Base-by-base conservation (phyloP, 1,140 invertebrate genomes). In the Meloidogyne hapla region DNA sequence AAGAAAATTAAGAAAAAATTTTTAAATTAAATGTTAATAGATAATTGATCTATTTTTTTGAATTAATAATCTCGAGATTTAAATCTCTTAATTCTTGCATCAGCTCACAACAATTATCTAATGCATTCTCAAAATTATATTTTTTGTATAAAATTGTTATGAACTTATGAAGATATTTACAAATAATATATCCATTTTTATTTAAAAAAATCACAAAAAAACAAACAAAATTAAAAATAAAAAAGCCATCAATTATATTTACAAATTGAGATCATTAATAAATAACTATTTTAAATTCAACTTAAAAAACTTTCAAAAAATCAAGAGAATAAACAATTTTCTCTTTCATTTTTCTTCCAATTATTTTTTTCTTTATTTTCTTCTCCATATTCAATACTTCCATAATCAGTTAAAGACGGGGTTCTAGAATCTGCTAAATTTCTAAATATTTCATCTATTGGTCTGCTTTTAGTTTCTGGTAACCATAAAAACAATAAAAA, bases 371-470 rank as follows among this genome's bases (percentile, higher is more conserved):
- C 12, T n/a, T 9, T 15, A 26, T 42, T 28, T 8, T 6, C 33
- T 33, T 33, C 33, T 33, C 33, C 33, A 48, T 1, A n/a, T 56
- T 56, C 48, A 56, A 56, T 56, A 56, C 48, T 56, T 56, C 48
- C 48, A 56, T 56, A 56, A 28, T 25, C 12, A 18, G 28, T 33
- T 75, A 23, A 42, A 42, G 65, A 67, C n/a, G 65, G 4, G 3
- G 65, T 38, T 33, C 28, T 33, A 23, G 71, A 73, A 28, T 73
- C 56, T 33, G 71, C 71, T 64, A 73, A 56, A 18, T 61, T 42
- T 56, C 71, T 33, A 64, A 73, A 73, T 56, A 73, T 73, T 42
- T 73, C 71, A 38, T 73, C 71, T 40, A 73, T 64, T n/a, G 71
- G 71, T 15, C 38, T 61, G 18, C 56, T 64, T 38, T 73, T 73